phyloP scores from a whole-genome alignment of 2,888 invertebrate species.

The Calameuta filiformis region DNA sequence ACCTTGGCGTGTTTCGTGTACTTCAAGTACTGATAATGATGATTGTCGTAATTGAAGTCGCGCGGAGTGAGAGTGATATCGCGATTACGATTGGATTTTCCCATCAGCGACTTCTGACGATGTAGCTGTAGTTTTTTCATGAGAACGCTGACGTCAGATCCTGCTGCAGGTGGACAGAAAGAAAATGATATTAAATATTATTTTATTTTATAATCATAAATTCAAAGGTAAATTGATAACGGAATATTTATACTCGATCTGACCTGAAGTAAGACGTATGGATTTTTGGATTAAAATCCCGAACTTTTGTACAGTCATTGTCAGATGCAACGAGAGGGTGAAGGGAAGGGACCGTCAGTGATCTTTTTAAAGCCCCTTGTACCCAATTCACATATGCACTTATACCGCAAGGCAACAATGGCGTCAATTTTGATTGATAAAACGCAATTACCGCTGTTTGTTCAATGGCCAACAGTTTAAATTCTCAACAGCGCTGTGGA shows the following conservation, averaged over 20 bases:
- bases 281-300: not conserved
- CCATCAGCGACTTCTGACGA: constrained; percentile 51
- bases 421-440: constrained; percentile 35
- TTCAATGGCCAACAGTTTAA: constrained; percentile 24
- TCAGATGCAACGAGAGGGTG: not conserved
- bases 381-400: not conserved
- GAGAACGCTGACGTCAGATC: constrained; percentile 48
- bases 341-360: not conserved
- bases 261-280: not conserved
- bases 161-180: constrained; percentile 17
- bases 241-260: not conserved
- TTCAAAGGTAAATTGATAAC: not conserved
- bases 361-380: not conserved
- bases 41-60: constrained; percentile 82
- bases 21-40: constrained; percentile 82
- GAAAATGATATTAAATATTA: not conserved
- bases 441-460: constrained; percentile 42
- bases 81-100: constrained; percentile 52
- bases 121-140: constrained; percentile 51
- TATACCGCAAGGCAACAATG: not conserved
- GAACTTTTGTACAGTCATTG: not conserved
- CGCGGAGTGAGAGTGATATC: constrained; percentile 76
- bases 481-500: constrained; percentile 24
- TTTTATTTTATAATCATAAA: not conserved
- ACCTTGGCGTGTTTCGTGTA: constrained; percentile 79